Base-by-base conservation (phyloP, 35 echinoderm and acorn worm species). In the Heliocidaris erythrogramma region DNA sequence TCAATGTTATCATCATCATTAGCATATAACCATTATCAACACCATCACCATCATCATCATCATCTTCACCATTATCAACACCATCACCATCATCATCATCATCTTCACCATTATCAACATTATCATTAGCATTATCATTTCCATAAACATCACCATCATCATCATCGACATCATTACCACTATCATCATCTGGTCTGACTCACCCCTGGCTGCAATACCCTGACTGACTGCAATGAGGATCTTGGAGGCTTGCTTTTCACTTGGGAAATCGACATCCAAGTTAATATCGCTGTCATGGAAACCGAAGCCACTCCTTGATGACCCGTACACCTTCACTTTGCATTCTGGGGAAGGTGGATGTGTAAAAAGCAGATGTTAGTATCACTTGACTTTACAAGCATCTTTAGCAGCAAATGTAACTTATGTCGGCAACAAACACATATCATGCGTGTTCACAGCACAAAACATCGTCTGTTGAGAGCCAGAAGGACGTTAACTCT, bases 221-320 rank as follows among this genome's bases (percentile, higher is more conserved):
- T 96, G 31, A 35, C 49, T 50, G 60, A 93, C 95, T 13, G 52
- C 85, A 5, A 97, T 60, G 3, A 99, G 95, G 65, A 96, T 88
- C 87, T 96, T 90, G 7, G 97, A 91, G 32, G 96, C 90, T 17
- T 85, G 69, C 49, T 56, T 92, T 21, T 96, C 96, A 35, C 42
- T 89, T 3, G 94, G 95, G 17, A 93, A 56, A 48, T 97, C 95
- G 14, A 99, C 94, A 59, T 97, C 96, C 31, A 99, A 96, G 61
- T 99, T 97, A 0, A 99, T 88, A 94, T 97, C 96, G 92, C 97
- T 96, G 32, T 96, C 93, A 32, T 97, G 96, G 94, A 99, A 97
- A 92, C 98, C 98, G 92, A 99, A 97, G 27, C 98, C 95, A 95
- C 97, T 99, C 30, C 95, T 13, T 86, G 98, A 99, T 31, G 98